Base-by-base conservation (phyloP, 2,888 invertebrate species). In the Yponomeuta plumbellus region DNA sequence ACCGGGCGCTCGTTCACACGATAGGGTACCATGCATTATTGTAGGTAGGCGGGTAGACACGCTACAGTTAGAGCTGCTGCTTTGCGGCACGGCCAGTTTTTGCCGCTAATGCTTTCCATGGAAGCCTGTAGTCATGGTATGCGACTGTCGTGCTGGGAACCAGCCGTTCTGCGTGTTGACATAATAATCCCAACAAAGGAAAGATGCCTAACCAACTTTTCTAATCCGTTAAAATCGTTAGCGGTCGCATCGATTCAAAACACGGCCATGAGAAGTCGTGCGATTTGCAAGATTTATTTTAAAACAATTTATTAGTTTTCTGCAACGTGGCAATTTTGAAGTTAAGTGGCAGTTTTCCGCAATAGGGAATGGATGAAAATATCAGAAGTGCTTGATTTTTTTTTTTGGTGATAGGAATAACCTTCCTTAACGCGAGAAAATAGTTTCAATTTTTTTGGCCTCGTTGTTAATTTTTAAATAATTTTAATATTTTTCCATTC, bases 1-100 rank as follows among this genome's bases (percentile, higher is more conserved):
- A 52, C 11, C 78, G 78, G 70, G 79, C 77, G 78, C 80, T 72
- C 78, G 83, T 87, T 90, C 91, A 84, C 90, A 90, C 89, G 78
- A 65, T 57, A 26, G 56, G 40, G 39, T 39, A 66, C 34, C 3
- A 20, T 21, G 63, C 44, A 63, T 39, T 63, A 63, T 63, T 63
- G 22, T 63, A 63, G 44, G 61, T 58, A 58, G 58, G 61, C n/a
- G 34, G n/a, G n/a, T 61, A 26, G 34, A 6, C 10, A 34, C 23
- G 13, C 22, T 59, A 56, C n/a, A 61, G 17, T 21, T 61, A 61
- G 10, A 64, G 40, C 44, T 52, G 17, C 44, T 52, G 44, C 17
- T 52, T 52, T 17, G 5, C 44, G 17, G 44, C 44, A 52, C 44
- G 34, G 20, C 20, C 5, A 56, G 75, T 85, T 86, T 85, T 84